Percentiles rank a stretch among this genome's conserved stretches.
Conservation (phyloP, 2,113 vertebrate species). For the Dromas ardeola region DNA sequence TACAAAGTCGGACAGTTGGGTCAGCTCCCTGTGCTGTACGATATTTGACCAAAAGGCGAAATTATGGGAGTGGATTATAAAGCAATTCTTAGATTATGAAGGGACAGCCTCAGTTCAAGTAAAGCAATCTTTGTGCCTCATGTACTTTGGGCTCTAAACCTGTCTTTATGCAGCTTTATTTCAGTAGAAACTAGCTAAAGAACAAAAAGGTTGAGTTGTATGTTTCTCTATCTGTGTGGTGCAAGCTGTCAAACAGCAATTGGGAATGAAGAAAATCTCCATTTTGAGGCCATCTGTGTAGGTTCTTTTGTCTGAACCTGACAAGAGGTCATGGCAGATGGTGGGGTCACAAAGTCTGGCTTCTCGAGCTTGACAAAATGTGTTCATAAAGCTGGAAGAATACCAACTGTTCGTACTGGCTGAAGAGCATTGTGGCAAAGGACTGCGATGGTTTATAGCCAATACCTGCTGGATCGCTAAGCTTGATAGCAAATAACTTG, state of each 20-base stretch:
- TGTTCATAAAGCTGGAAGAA: constrained; percentile 74
- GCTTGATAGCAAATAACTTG: constrained; percentile 10
- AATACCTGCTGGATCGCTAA: constrained; percentile 36
- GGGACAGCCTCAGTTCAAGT: neutral
- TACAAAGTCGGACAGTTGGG: neutral
- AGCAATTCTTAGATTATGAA: neutral
- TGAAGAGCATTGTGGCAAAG: constrained; percentile 37
- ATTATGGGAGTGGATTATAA: neutral
- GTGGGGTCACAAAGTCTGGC: constrained; percentile 73
- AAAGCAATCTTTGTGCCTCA: neutral
- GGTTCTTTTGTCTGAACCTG: constrained; percentile 72
- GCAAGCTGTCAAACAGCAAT: constrained; percentile 18
- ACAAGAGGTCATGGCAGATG: constrained; percentile 76
- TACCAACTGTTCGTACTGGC: constrained; percentile 54
- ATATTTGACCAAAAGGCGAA: neutral
- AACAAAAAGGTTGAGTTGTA: constrained; percentile 11
- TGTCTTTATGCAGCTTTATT: neutral
- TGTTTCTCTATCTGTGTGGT: constrained; percentile 25
- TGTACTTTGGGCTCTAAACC: neutral
- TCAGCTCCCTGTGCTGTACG: neutral
- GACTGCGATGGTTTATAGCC: neutral
- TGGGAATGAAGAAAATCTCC: constrained; percentile 39
- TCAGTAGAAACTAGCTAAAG: neutral
- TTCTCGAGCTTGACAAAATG: constrained; percentile 71
- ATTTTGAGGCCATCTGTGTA: constrained; percentile 76